Percentiles rank a stretch among this genome's conserved stretches.
Evolutionary conservation across 1,140 invertebrate genomes (phyloP).

Genomic region (roundworm (Caenorhabditis elegans)): DNA sequence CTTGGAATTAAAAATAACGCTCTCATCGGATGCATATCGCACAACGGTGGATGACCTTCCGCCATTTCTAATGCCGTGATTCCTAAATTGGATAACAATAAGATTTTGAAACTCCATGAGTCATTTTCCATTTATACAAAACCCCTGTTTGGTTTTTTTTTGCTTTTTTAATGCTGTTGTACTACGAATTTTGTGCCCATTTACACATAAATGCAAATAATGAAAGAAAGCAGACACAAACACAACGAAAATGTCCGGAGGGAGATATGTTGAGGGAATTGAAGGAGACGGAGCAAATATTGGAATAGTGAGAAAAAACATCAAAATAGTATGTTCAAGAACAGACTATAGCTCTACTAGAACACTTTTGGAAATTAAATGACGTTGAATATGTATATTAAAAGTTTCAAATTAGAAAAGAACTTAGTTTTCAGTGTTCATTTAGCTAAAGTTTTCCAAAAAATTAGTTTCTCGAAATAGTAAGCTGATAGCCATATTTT

Average conservation of each 20-base stretch:
- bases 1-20: slow-evolving; percentile 96
- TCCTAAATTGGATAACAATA: slow-evolving; percentile 65
- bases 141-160: not conserved
- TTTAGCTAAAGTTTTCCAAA: no score
- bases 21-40: slow-evolving; percentile 98
- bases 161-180: not conserved
- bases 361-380: no score
- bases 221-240: not conserved
- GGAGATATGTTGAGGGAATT: not conserved
- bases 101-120: not conserved
- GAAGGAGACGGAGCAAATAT: not conserved
- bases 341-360: not conserved
- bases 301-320: not conserved
- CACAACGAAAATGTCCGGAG: slow-evolving; percentile 1
- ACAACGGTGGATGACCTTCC: slow-evolving; percentile 89
- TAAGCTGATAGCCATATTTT: no score
- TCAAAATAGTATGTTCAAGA: slow-evolving; percentile 5
- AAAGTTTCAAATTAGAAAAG: not conserved
- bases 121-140: not conserved
- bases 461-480: not conserved
- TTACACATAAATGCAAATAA: slow-evolving; percentile 8
- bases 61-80: slow-evolving; percentile 99
- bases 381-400: no score
- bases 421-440: no score
- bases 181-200: not conserved